Conservation (phyloP, 1,140 invertebrate genomes). For the Limonius californicus region DNA sequence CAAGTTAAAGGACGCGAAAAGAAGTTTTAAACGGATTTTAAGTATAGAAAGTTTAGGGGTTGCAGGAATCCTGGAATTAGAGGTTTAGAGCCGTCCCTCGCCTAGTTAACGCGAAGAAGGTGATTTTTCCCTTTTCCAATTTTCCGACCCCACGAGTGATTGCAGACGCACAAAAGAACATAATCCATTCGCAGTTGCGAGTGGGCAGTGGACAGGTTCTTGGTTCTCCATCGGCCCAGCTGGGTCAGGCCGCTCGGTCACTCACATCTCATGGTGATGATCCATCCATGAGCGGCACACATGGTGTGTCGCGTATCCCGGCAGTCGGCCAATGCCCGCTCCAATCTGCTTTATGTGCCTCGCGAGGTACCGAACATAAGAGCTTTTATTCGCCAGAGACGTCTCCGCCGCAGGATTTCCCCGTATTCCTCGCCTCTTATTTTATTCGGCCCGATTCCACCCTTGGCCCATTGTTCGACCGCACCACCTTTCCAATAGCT, state of each 20-base stretch:
- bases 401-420: conserved; percentile 7
- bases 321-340: conserved; percentile 27
- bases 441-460: neutral
- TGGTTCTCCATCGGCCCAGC: neutral
- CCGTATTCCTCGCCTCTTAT: neutral
- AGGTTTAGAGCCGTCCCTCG: too few species aligned
- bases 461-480: too few species aligned
- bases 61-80: too few species aligned
- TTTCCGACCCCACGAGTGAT: neutral
- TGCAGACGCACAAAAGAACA: neutral
- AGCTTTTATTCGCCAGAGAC: conserved; percentile 26
- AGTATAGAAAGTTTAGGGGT: too few species aligned
- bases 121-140: neutral
- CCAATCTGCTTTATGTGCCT: conserved; percentile 28
- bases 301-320: conserved; percentile 25
- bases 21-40: too few species aligned
- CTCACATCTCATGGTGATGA: conserved; percentile 22
- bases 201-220: conserved; percentile 22
- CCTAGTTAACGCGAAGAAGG: too few species aligned
- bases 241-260: conserved; percentile 24
- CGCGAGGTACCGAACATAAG: conserved; percentile 21
- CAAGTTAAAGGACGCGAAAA: too few species aligned
- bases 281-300: conserved; percentile 16
- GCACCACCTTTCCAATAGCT: too few species aligned
- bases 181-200: neutral